Conservation (phyloP, 2,113 vertebrate genomes). For the Empidonax traillii region DNA sequence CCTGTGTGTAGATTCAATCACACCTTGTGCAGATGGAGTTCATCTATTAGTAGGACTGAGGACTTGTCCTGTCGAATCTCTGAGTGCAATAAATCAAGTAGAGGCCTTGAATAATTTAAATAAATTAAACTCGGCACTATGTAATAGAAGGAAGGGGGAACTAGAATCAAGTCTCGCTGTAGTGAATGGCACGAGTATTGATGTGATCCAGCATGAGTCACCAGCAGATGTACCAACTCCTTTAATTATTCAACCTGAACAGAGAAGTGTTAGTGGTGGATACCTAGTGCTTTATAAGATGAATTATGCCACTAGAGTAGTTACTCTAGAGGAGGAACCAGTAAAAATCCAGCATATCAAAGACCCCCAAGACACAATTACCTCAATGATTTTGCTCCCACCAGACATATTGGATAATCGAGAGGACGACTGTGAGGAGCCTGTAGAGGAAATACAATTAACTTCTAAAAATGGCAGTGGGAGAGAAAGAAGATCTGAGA, state of each 20-base stretch:
- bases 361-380: slow-evolving; percentile 93
- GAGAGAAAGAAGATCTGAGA: slow-evolving; percentile 86
- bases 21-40: slow-evolving; percentile 94
- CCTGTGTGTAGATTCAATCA: slow-evolving; percentile 94
- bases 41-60: slow-evolving; percentile 93
- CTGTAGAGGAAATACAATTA: slow-evolving; percentile 84
- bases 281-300: slow-evolving; percentile 97
- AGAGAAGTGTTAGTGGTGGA: slow-evolving; percentile 86
- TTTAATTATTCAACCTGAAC: slow-evolving; percentile 90
- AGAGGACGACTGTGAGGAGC: slow-evolving; percentile 94
- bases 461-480: slow-evolving; percentile 82
- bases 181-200: slow-evolving; percentile 86
- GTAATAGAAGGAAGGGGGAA: slow-evolving; percentile 89
- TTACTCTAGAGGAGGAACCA: slow-evolving; percentile 95
- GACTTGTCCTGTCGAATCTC: slow-evolving; percentile 87
- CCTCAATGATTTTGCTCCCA: slow-evolving; percentile 94
- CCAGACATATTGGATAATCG: slow-evolving; percentile 93
- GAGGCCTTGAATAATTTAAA: slow-evolving; percentile 99
- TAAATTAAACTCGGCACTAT: slow-evolving; percentile 96
- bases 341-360: slow-evolving; percentile 96
- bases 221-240: slow-evolving; percentile 85
- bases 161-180: slow-evolving; percentile 79
- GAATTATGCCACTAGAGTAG: slow-evolving; percentile 95
- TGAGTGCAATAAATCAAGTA: slow-evolving; percentile 97
- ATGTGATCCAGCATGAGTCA: slow-evolving; percentile 84